These are phyloP conservation scores for Tetragonula clypearis DNA, from an alignment of 1,140 invertebrate species.

Conservation along the genomic window DNA sequence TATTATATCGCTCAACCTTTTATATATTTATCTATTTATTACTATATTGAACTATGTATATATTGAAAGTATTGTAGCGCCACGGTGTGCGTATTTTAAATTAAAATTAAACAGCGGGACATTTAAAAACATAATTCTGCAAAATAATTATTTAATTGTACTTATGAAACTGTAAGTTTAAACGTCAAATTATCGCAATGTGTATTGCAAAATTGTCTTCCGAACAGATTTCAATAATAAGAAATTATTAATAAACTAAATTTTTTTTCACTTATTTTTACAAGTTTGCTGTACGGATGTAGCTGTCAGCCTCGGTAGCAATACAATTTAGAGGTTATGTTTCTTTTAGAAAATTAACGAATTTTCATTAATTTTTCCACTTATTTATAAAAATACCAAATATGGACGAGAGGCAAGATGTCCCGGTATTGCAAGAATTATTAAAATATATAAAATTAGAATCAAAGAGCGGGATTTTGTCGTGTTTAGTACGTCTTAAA, in stretches of 20 bases:
- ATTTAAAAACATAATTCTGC: slow-evolving; percentile 10
- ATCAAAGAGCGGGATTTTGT: slow-evolving; percentile 62
- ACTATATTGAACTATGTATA: neutral
- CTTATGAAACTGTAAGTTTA: neutral
- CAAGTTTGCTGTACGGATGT: slow-evolving; percentile 28
- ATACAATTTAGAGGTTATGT: slow-evolving; percentile 69
- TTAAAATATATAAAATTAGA: slow-evolving; percentile 63
- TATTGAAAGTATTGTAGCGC: neutral
- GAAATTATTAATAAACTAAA: neutral
- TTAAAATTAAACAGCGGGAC: slow-evolving; percentile 2
- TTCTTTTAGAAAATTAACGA: slow-evolving; percentile 34
- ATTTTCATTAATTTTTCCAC: slow-evolving; percentile 52
- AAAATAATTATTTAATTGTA: slow-evolving; percentile 36
- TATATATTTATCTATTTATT: neutral
- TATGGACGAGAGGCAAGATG: slow-evolving; percentile 55
- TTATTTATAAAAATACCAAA: slow-evolving; percentile 63
- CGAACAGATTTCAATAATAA: neutral
- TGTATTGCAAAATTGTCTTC: neutral
- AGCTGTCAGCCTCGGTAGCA: slow-evolving; percentile 49
- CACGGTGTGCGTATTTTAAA: neutral
- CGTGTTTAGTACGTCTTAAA: slow-evolving; percentile 68
- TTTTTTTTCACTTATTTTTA: slow-evolving; percentile 30
- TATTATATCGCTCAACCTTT: neutral
- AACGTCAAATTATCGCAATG: neutral
- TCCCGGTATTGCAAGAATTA: slow-evolving; percentile 59